Base-by-base conservation (phyloP, 2,888 invertebrate genomes). In the Leucophenga maculata region DNA sequence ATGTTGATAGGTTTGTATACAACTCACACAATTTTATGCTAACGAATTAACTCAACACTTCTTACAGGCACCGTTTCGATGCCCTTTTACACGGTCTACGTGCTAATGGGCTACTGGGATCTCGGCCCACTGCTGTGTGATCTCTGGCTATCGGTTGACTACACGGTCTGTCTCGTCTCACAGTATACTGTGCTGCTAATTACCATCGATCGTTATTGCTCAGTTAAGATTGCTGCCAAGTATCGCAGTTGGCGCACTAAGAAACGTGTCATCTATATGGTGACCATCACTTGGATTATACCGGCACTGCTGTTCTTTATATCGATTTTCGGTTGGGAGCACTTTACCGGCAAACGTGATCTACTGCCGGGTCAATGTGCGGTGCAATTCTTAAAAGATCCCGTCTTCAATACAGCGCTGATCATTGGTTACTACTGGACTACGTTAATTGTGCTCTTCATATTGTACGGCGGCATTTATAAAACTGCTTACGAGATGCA, bases 161-260 rank as follows among this genome's bases (percentile, higher is more conserved):
- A 99, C 90, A 99, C 99, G 20, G 99, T 99, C 39, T 99, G 99
- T 86, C 91, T 99, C 64, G 98, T 98, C 32, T 99, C 99, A 9
- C 99, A 99, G 88, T 99, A 99, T 89, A 99, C 99, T 0, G 99
- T 99, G 16, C 92, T 99, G 69, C 92, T 99, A 74, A 99, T 99
- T 85, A 99, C 99, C 39, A 96, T 99, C 74, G 99, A 99, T 89
- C 92, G 99, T 78, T 99, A 97, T 89, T 99, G 99, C 89, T 98
- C 98, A 39, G 99, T 99, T 6, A 98, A 97, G 90, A 98, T 98
- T 78, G 98, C 99, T 4, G 97, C 99, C 14, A 94, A 95, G 82
- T 99, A 99, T 86, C 92, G 99, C 75, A 94, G 96, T 81, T 99
- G 99, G 99, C 91, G 98, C 22, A 98, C 98, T 4, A 96, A 97